Conservation (phyloP, 2,113 vertebrate genomes). For the Rhinoderma darwinii region DNA sequence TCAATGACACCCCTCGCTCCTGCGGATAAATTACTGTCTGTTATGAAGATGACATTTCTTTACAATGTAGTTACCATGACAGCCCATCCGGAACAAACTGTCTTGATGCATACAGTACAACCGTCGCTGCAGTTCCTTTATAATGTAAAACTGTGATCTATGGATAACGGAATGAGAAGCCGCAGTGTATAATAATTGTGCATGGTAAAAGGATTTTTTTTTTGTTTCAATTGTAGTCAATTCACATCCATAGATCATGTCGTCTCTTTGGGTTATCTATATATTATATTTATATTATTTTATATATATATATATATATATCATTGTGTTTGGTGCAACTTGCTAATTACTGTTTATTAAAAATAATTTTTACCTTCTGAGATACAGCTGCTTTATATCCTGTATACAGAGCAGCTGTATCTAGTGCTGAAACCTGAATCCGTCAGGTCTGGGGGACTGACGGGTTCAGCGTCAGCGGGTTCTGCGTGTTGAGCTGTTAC, state of each 20-base stretch:
- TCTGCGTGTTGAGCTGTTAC: too few relatives aligned
- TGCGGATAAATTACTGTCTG: neutral
- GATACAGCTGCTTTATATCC: too few relatives aligned
- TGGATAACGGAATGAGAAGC: neutral
- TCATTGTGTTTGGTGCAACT: too few relatives aligned
- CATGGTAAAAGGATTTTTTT: neutral
- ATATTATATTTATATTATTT: neutral
- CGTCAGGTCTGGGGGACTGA: too few relatives aligned
- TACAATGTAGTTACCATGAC: slow-evolving; percentile 29
- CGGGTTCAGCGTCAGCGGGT: too few relatives aligned
- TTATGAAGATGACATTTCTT: slow-evolving; percentile 21
- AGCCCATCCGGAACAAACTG: slow-evolving; percentile 39
- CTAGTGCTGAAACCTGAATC: too few relatives aligned
- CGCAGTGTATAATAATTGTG: neutral
- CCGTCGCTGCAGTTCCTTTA: neutral
- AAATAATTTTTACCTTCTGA: too few relatives aligned
- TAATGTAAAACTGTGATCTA: neutral
- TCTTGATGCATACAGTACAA: neutral
- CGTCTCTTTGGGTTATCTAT: neutral
- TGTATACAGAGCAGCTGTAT: too few relatives aligned
- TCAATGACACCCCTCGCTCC: neutral
- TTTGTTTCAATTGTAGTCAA: too few relatives aligned
- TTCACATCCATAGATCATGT: neutral
- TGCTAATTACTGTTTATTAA: too few relatives aligned
- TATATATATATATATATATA: neutral